phyloP scores from a whole-genome alignment of 2,797 vertebrate species.

The Sebastes baramenuke region DNA sequence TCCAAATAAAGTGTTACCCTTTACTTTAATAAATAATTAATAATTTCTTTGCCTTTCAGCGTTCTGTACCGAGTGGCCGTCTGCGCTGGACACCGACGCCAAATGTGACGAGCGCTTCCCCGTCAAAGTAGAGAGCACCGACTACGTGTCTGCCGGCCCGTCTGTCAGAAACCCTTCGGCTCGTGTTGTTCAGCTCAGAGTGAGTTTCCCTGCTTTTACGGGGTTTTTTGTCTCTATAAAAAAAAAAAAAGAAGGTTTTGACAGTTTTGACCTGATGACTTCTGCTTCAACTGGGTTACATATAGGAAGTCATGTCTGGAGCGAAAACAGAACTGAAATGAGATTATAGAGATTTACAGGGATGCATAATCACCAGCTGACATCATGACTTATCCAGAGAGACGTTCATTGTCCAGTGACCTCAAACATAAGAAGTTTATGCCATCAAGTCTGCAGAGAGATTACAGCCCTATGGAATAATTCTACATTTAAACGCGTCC shows the following conservation, averaged over 20 bases:
- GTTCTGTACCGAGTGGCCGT: conserved; percentile 96
- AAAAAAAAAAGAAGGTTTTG: neutral
- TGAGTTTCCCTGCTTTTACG: conserved; percentile 69
- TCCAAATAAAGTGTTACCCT: too few species aligned
- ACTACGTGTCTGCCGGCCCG: conserved; percentile 87
- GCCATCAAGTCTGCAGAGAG: conserved; percentile 6
- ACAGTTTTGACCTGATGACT: neutral
- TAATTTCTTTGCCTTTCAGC: conserved; percentile 74
- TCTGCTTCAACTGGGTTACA: neutral
- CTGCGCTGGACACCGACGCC: conserved; percentile 85
- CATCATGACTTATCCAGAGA: conserved; percentile 37
- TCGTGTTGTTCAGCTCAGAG: conserved; percentile 87
- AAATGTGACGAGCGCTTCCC: conserved; percentile 90
- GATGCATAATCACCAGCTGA: conserved; percentile 41
- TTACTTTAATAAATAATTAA: too few species aligned
- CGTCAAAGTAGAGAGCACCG: conserved; percentile 85
- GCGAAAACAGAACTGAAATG: conserved; percentile 25
- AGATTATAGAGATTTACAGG: conserved; percentile 58
- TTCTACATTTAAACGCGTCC: neutral
- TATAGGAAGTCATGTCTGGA: conserved; percentile 9
- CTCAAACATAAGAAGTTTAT: conserved; percentile 33
- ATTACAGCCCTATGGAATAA: neutral
- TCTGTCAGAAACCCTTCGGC: conserved; percentile 91
- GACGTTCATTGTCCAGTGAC: conserved; percentile 35
- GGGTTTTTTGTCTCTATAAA: neutral